A percentile compares a stretch with the other conserved stretches of the same genome.
Evolutionary conservation across 2,888 invertebrate species (phyloP).

Genomic region (Zaprionus bogoriensis): DNA sequence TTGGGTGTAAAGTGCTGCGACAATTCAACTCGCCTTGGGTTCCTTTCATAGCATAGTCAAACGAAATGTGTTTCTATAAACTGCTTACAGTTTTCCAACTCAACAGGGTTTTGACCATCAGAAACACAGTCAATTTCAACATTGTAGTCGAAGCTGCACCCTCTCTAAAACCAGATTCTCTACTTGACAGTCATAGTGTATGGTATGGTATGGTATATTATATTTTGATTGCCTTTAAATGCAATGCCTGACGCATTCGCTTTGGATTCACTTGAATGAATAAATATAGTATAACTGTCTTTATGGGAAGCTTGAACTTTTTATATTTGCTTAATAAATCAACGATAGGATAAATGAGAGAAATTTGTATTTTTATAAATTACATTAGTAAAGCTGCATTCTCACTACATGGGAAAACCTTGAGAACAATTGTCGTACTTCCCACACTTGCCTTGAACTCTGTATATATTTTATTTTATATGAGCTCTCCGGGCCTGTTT

Average conservation of each 20-base stretch:
- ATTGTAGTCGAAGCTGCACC: neutral
- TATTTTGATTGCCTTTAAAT: neutral
- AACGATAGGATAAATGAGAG: neutral
- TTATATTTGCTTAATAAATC: neutral
- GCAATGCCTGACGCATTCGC: neutral
- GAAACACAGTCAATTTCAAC: too few relatives aligned
- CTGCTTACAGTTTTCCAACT: neutral
- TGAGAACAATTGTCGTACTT: constrained; percentile 12
- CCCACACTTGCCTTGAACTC: neutral
- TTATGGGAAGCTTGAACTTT: neutral
- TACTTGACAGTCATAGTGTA: neutral
- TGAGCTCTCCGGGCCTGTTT: too few relatives aligned
- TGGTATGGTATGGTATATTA: neutral
- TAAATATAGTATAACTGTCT: neutral
- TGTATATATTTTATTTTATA: too few relatives aligned
- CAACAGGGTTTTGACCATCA: too few relatives aligned
- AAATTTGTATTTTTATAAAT: neutral
- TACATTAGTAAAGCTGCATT: too few relatives aligned
- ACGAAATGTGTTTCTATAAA: neutral
- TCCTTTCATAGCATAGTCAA: neutral
- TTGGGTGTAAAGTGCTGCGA: neutral
- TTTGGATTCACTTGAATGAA: neutral
- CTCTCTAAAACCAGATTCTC: neutral
- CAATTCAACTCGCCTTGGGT: neutral
- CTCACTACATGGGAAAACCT: constrained; percentile 21